Evolutionary conservation across 35 echinoderm and acorn worm species (phyloP), one percentile per base, ranked within the genome.

Genomic region (Ophioderma brevispina): DNA sequence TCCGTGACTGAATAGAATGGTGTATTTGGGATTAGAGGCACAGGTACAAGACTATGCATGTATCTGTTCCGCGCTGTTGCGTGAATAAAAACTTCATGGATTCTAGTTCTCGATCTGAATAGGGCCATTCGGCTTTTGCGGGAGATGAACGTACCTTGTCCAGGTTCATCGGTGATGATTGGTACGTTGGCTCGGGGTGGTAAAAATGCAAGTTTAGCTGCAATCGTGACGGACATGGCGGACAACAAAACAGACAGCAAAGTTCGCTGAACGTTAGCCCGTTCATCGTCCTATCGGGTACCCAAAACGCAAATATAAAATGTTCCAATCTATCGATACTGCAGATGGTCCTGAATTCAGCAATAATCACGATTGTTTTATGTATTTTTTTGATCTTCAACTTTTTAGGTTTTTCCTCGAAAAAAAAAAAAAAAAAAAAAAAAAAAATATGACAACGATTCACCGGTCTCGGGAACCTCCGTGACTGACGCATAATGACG

Each of bases 221-320:
- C 94, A 85, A 96, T 96, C 94, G 87, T 32, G 94, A 92, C 31
- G 94, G 94, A 40, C 94, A 96, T 56, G 94, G 94, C 38, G 94
- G 94, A 86, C 94, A 96, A 91, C 94, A 96, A 82, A 96, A 96
- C 39, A 96, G 81, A 83, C 94, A 96, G 37, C 94, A 93, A 31
- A 96, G 52, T 81, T 96, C 94, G 80, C 94, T 92, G 34, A 96
- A 84, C 35, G 86, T 90, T 40, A 96, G 91, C 81, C 94, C 94
- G 92, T 96, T 96, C 94, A 96, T 96, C 63, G 85, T 95, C 34
- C 28, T 31, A 37, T 52, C 59, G 84, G 84, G 55, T 76, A 21
- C 8, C 46, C 21, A 21, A 52, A 52, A 11, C 8, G 8, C 21
- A 52, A 52, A 52, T 52, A 52, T 52, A 52, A 8, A 52, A 52